Conservation (phyloP, 2,797 vertebrate species). For the Peromyscus attwateri region DNA sequence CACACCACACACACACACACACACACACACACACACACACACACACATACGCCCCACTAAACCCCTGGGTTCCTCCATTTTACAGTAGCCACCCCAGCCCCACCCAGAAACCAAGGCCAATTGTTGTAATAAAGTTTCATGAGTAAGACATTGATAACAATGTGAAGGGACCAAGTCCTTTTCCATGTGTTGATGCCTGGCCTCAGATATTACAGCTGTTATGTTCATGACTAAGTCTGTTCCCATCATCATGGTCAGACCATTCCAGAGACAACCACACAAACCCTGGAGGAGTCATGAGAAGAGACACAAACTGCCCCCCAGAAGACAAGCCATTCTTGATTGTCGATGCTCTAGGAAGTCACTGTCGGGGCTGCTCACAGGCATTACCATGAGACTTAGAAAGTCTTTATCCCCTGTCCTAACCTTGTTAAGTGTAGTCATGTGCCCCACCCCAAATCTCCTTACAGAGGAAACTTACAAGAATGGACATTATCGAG, state of each 20-base stretch:
- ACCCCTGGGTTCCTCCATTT: neutral
- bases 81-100: neutral
- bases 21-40: neutral
- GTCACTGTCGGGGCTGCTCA: neutral
- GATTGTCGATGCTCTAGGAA: neutral
- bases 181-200: neutral
- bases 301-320: neutral
- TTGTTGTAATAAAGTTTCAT: slow-evolving; percentile 40
- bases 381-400: neutral
- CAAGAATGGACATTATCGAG: neutral
- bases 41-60: neutral
- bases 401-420: neutral
- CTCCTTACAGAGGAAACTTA: neutral
- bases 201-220: neutral
- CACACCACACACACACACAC: no score
- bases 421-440: neutral
- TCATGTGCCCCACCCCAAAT: no score
- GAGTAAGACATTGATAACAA: neutral
- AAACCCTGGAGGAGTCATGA: neutral
- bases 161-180: neutral
- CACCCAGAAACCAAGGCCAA: neutral
- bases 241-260: neutral
- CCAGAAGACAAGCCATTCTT: neutral
- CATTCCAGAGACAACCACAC: neutral
- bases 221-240: neutral